Percentiles rank a stretch among this genome's conserved stretches.
These are phyloP conservation scores for Cephus nigrinus DNA, from an alignment of 2,888 invertebrate genomes.

Conservation along the genomic window DNA sequence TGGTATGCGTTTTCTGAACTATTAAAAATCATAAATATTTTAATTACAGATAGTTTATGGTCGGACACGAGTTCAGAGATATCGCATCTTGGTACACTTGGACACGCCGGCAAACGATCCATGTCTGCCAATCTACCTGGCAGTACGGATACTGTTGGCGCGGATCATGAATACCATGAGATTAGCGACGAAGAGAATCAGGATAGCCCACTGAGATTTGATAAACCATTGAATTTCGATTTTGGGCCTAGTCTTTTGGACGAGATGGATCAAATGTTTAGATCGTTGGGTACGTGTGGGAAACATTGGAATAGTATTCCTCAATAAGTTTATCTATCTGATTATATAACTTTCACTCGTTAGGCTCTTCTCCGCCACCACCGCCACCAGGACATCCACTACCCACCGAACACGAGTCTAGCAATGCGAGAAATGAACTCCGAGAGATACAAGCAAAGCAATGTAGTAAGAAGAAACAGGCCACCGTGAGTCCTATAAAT, in stretches of 20 bases:
- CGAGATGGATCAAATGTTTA: constrained; percentile 89
- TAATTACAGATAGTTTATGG: constrained; percentile 57
- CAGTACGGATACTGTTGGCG: constrained; percentile 41
- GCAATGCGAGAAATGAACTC: constrained; percentile 78
- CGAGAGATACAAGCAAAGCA: constrained; percentile 72
- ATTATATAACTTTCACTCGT: constrained; percentile 25
- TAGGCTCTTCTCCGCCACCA: constrained; percentile 57
- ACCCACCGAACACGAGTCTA: constrained; percentile 68
- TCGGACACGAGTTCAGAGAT: constrained; percentile 57
- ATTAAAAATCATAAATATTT: background rate
- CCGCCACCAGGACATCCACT: constrained; percentile 46
- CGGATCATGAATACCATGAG: constrained; percentile 84
- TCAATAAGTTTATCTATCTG: background rate
- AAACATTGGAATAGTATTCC: background rate
- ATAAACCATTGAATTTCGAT: constrained; percentile 72
- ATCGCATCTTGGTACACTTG: constrained; percentile 47
- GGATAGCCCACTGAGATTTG: constrained; percentile 67
- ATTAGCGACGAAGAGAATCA: constrained; percentile 82
- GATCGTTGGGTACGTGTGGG: constrained; percentile 63
- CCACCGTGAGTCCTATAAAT: constrained; percentile 67
- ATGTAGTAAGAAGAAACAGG: constrained; percentile 69
- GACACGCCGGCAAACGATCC: constrained; percentile 46
- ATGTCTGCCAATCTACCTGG: constrained; percentile 46
- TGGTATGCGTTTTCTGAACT: background rate
- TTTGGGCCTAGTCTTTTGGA: constrained; percentile 91